These are phyloP conservation scores for Lucinisca nassula DNA, from an alignment of 2,888 invertebrate genomes.

Conservation along the genomic window DNA sequence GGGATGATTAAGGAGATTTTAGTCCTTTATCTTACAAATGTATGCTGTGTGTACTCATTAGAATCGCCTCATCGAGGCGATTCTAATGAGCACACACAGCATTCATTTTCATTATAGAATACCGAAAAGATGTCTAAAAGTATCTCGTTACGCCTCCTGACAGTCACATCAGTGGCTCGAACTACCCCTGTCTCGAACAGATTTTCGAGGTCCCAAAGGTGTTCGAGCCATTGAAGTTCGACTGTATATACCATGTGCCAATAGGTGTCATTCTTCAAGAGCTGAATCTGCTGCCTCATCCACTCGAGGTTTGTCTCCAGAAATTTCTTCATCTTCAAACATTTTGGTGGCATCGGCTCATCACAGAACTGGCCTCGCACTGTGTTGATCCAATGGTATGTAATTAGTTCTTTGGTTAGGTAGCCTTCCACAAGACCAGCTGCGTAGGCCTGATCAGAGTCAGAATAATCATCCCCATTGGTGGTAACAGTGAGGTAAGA, in stretches of 20 bases:
- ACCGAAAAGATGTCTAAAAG: too few relatives aligned
- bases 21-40: too few relatives aligned
- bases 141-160: too few relatives aligned
- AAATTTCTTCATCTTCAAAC: constrained; percentile 91
- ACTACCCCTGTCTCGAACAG: too few relatives aligned
- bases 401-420: constrained; percentile 92
- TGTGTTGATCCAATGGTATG: constrained; percentile 94
- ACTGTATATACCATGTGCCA: constrained; percentile 98
- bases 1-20: too few relatives aligned
- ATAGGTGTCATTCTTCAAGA: constrained; percentile 90
- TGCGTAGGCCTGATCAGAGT: constrained; percentile 94
- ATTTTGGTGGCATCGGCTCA: constrained; percentile 89
- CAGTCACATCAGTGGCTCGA: too few relatives aligned
- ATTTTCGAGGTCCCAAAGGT: too few relatives aligned
- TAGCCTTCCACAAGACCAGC: constrained; percentile 96
- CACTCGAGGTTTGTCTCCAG: constrained; percentile 91
- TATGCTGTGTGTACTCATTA: too few relatives aligned
- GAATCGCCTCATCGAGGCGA: neutral
- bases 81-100: neutral
- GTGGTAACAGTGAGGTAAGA: constrained; percentile 94
- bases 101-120: too few relatives aligned
- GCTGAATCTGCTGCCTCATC: constrained; percentile 90
- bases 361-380: constrained; percentile 87
- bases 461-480: constrained; percentile 91
- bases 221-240: too few relatives aligned